Base-by-base conservation (phyloP, 1,140 invertebrate species). In the Whitmania pigra region DNA sequence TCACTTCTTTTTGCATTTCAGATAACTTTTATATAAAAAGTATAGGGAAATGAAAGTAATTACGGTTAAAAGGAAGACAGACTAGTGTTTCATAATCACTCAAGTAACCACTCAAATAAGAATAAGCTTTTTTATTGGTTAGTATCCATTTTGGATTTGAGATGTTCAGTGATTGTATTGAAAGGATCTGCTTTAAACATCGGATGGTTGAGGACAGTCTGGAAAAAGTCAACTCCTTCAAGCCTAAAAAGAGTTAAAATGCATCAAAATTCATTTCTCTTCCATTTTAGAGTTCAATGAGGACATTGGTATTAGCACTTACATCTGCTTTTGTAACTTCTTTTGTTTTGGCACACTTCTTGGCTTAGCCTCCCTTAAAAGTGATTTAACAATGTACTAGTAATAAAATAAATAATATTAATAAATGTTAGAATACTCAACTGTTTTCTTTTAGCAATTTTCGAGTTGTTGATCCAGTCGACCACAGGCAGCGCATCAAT, bases 101-200 rank as follows among this genome's bases (percentile, higher is more conserved):
- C 31, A 36, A n/a, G n/a, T n/a, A n/a, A 36, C 31, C 31, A 36
- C 31, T 49, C 15, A 0, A 49, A 15, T 17, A 11, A 49, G 43
- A 49, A 11, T 49, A 49, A 17, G 43, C 15, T 11, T 49, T 49
- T 49, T 49, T 49, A 93, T 84, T 63, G 11, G 18, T 63, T 63
- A 22, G 22, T 22, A 7, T 63, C 57, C 22, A 63, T 63, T 13
- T 31, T 63, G 15, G 7, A 11, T 20, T 63, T 63, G 11, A 63
- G 57, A 22, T 63, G 57, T 63, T 63, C 57, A 63, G 57, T 31
- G 57, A 63, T 63, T 31, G 29, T 63, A 13, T 63, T 22, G 22
- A 63, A 25, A 31, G 57, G 57, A 17, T 63, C 29, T 25, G 22
- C 29, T 31, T 63, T 63, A 20, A 25, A 63, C 11, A 18, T 31